These are phyloP conservation scores for Chaetophractus vellerosus DNA, from an alignment of 2,797 vertebrate species.

Conservation along the genomic window DNA sequence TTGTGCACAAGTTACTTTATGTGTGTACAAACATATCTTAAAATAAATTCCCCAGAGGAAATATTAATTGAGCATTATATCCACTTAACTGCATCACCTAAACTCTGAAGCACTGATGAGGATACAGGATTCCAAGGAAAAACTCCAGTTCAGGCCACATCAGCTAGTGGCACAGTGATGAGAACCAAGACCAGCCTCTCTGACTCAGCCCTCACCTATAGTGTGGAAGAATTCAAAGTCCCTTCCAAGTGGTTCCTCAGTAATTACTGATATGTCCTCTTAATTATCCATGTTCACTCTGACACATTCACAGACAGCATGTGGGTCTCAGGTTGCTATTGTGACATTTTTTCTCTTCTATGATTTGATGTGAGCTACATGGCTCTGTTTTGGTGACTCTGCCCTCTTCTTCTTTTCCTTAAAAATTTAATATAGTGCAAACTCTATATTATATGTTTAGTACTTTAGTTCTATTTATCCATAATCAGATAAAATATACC, in stretches of 20 bases:
- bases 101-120: neutral
- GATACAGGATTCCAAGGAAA: neutral
- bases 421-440: conserved; percentile 2
- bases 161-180: neutral
- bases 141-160: neutral
- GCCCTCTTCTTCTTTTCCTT: neutral
- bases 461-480: neutral
- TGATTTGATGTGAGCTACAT: neutral
- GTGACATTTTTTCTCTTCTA: neutral
- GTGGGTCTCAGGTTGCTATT: neutral
- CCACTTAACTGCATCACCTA: neutral
- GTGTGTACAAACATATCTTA: neutral
- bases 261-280: neutral
- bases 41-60: neutral
- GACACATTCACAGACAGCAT: neutral
- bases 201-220: neutral
- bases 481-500: conserved; percentile 12
- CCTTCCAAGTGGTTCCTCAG: neutral
- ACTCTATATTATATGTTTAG: neutral
- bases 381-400: neutral
- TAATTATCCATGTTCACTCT: neutral
- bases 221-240: neutral
- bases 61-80: neutral
- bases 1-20: neutral
- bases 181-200: neutral